Conservation (phyloP, 2,797 vertebrate genomes). For the Thunnus albacares region DNA sequence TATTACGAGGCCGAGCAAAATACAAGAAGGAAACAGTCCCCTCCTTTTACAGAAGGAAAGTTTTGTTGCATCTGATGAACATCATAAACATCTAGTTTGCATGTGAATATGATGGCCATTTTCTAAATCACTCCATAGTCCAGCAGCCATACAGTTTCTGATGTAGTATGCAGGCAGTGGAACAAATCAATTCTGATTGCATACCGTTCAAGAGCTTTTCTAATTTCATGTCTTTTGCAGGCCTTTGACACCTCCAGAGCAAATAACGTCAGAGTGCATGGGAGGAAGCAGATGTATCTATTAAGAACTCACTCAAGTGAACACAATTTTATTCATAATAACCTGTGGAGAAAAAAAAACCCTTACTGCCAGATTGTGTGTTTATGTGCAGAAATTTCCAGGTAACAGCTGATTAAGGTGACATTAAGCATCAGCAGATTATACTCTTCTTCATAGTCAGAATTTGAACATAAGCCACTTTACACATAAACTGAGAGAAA, state of each 20-base stretch:
- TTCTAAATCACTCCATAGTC: constrained; percentile 11
- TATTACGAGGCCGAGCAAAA: constrained; percentile 15
- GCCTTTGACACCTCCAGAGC: constrained; percentile 54
- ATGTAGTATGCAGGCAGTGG: constrained; percentile 4
- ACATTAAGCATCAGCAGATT: constrained; percentile 29
- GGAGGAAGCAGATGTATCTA: constrained; percentile 41
- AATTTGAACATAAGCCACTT: not conserved
- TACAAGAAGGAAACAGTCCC: constrained; percentile 5
- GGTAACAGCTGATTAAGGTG: constrained; percentile 14
- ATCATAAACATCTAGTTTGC: constrained; percentile 14
- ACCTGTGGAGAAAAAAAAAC: not conserved
- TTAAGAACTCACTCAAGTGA: constrained; percentile 40
- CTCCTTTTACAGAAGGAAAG: constrained; percentile 13
- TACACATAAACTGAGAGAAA: not conserved
- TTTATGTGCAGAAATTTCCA: constrained; percentile 14
- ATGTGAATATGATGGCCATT: constrained; percentile 16
- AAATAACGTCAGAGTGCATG: constrained; percentile 38
- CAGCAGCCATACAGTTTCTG: not conserved
- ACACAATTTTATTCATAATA: constrained; percentile 41
- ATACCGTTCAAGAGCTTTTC: constrained; percentile 33
- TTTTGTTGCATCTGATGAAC: not conserved
- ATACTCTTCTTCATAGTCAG: constrained; percentile 13
- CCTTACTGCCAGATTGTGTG: not conserved
- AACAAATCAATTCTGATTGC: constrained; percentile 30
- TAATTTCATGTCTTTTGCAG: constrained; percentile 51